Base-by-base conservation (phyloP, 2,888 invertebrate genomes). In the Calliphora vomitoria region DNA sequence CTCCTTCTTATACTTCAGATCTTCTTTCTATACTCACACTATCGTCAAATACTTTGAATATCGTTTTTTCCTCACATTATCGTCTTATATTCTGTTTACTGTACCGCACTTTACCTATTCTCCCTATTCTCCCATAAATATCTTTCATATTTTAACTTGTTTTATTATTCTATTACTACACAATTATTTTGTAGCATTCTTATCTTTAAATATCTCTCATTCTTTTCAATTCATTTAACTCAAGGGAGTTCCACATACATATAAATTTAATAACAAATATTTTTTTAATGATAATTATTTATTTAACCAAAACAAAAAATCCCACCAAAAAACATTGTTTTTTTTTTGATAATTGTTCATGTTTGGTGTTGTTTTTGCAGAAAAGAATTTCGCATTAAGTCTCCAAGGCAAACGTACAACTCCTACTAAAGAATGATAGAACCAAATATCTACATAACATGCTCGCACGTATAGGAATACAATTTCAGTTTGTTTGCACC, bases 191-290 rank as follows among this genome's bases (percentile, higher is more conserved):
- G 13, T 38, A 38, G 0, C 20, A 53, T 53, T 71, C n/a, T 71
- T 81, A 50, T 75, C 69, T 69, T 25, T 18, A 41, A 71, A 78
- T 66, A 82, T 71, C 58, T 75, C 62, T 69, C 11, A 83, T 58
- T 64, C 20, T 68, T 64, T 78, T 35, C 18, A 35, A 15, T 38
- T 64, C 20, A 8, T 69, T 53, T 20, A 71, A 68, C 76, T 76
- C 76, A 66, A 68, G 87, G 81, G 87, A 78, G 84, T 76, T 81
- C 66, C 76, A 80, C 53, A 25, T 41, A 58, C 25, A 41, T 25
- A 31, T 62, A 41, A 8, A 8, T 71, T 55, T 81, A 50, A 53
- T 41, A 62, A 53, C n/a, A 68, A 60, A 74, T 68, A 68, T 69
- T 74, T 50, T n/a, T 31, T 71, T 44, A 44, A 71, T 8, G 25